These are phyloP conservation scores for Colossoma macropomum DNA, from an alignment of 2,113 vertebrate species.

Conservation along the genomic window DNA sequence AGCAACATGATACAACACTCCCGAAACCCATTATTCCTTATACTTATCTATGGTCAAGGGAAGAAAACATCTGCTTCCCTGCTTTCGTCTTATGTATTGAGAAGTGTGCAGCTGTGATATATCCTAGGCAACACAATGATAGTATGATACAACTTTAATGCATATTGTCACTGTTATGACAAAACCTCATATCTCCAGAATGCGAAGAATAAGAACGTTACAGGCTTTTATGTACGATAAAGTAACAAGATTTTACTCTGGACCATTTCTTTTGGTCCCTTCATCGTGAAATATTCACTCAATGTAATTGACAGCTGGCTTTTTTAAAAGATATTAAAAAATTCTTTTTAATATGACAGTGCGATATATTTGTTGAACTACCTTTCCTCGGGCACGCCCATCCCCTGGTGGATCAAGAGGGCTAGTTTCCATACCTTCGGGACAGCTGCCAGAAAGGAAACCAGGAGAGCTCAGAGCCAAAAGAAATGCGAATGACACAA, in stretches of 20 bases:
- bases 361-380: background rate
- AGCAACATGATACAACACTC: background rate
- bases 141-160: background rate
- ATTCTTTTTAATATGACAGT: too few relatives aligned
- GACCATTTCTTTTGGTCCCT: too few relatives aligned
- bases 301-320: too few relatives aligned
- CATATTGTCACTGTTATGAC: background rate
- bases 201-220: too few relatives aligned
- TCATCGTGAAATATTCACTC: too few relatives aligned
- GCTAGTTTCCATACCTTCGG: conserved; percentile 37
- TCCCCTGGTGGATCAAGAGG: conserved; percentile 8
- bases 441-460: conserved; percentile 21
- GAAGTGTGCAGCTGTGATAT: too few relatives aligned
- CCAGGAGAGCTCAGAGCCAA: background rate
- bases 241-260: too few relatives aligned
- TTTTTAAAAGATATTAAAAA: too few relatives aligned
- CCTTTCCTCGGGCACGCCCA: background rate
- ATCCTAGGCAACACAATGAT: background rate
- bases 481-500: conserved; percentile 26
- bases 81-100: background rate
- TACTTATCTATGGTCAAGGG: background rate
- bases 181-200: background rate
- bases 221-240: too few relatives aligned
- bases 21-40: background rate
- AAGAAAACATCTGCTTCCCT: conserved; percentile 15